A percentile compares a stretch with the other conserved stretches of the same genome.
Evolutionary conservation across 37 sponge, comb jelly and placozoan species (phyloP).

Genomic region (Amphimedon queenslandica): DNA sequence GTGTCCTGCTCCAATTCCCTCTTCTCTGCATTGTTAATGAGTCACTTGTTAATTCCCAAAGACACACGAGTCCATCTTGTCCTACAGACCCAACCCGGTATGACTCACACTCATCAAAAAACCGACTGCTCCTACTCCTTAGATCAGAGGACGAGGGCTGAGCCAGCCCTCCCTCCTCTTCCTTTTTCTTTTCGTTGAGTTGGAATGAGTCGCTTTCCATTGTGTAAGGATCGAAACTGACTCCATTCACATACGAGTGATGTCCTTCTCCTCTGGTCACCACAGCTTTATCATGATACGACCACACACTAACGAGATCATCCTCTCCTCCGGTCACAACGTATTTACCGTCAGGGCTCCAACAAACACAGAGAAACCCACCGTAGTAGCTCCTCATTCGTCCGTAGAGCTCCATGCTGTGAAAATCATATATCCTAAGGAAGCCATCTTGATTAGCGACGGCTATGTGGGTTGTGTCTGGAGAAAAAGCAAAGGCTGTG

Average conservation of each 20-base stretch:
- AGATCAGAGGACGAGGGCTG: background rate
- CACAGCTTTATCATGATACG: constrained; percentile 63
- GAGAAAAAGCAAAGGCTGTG: constrained; percentile 81
- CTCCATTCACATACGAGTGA: constrained; percentile 84
- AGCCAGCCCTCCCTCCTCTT: too few relatives aligned
- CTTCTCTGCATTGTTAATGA: constrained; percentile 34
- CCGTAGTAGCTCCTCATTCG: constrained; percentile 94
- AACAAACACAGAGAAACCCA: constrained; percentile 88
- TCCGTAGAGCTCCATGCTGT: constrained; percentile 66
- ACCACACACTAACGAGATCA: constrained; percentile 92
- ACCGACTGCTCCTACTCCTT: constrained; percentile 1
- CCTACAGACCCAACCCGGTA: constrained; percentile 93
- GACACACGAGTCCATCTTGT: constrained; percentile 81
- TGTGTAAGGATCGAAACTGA: constrained; percentile 88
- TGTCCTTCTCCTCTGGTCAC: constrained; percentile 89
- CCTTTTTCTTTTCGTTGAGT: background rate
- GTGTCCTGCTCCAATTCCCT: constrained; percentile 17
- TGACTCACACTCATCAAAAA: constrained; percentile 13
- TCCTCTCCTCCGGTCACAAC: constrained; percentile 95
- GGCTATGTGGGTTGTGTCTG: constrained; percentile 86
- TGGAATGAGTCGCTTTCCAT: constrained; percentile 2
- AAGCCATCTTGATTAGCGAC: constrained; percentile 90
- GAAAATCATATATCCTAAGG: constrained; percentile 76
- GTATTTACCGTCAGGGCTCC: constrained; percentile 96
- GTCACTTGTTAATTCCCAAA: constrained; percentile 93